Conservation (phyloP, 2,888 invertebrate genomes). For the Chymomyza amoena region DNA sequence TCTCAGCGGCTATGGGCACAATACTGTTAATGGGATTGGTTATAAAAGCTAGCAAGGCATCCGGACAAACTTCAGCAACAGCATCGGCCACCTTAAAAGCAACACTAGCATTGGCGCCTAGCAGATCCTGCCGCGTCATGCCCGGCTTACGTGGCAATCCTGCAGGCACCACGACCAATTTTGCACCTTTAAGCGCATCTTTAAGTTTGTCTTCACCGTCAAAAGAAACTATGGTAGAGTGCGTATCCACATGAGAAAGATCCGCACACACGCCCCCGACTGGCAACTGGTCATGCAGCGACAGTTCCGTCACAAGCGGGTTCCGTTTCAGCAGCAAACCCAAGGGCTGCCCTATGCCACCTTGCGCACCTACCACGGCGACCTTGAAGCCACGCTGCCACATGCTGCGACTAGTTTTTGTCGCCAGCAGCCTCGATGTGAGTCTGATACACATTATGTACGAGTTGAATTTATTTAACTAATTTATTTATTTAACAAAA, state of each 20-base stretch:
- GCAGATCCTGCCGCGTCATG: slow-evolving; percentile 97
- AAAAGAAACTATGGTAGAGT: slow-evolving; percentile 83
- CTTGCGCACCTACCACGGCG: slow-evolving; percentile 95
- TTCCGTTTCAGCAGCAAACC: slow-evolving; percentile 93
- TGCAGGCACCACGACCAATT: slow-evolving; percentile 95
- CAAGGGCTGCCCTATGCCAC: slow-evolving; percentile 97
- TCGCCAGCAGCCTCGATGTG: background rate
- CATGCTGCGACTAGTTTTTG: background rate
- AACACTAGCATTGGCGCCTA: slow-evolving; percentile 96
- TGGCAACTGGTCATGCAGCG: slow-evolving; percentile 93
- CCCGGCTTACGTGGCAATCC: too few relatives aligned
- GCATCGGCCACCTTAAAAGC: slow-evolving; percentile 89
- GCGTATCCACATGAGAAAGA: slow-evolving; percentile 93
- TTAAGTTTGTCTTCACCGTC: slow-evolving; percentile 86
- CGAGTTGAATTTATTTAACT: too few relatives aligned
- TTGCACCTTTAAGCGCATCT: slow-evolving; percentile 86
- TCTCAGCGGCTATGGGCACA: slow-evolving; percentile 96
- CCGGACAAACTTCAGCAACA: slow-evolving; percentile 88
- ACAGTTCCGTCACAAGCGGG: slow-evolving; percentile 88
- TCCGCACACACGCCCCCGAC: slow-evolving; percentile 97
- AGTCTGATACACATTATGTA: background rate
- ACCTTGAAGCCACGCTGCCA: slow-evolving; percentile 31
- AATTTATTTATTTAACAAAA: too few relatives aligned
- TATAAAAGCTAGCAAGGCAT: slow-evolving; percentile 94
- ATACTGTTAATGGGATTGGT: slow-evolving; percentile 98